Conservation (phyloP, 2,113 vertebrate species). For the Sander lucioperca region DNA sequence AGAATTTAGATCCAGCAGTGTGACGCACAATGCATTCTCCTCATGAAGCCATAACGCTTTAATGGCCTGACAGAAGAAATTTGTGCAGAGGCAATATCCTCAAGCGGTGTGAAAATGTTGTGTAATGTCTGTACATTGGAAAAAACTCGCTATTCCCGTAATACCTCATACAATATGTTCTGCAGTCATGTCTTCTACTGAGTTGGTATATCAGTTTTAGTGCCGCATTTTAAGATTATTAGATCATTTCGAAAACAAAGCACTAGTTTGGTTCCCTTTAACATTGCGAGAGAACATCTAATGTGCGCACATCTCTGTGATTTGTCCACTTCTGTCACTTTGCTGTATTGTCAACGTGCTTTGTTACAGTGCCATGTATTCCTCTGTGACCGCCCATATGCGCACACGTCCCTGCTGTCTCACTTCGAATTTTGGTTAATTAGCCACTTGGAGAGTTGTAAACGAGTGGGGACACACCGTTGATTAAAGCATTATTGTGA, state of each 20-base stretch:
- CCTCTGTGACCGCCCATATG: constrained; percentile 38
- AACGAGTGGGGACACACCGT: constrained; percentile 60
- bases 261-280: neutral
- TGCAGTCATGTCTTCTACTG: neutral
- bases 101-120: neutral
- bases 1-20: neutral
- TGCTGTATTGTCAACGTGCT: neutral
- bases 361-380: constrained; percentile 10
- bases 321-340: constrained; percentile 20
- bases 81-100: neutral
- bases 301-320: neutral
- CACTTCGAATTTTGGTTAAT: constrained; percentile 63
- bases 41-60: constrained; percentile 8
- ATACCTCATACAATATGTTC: neutral
- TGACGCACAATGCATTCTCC: neutral
- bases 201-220: neutral
- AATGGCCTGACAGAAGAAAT: constrained; percentile 16
- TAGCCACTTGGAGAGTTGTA: constrained; percentile 70
- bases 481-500: constrained; percentile 75
- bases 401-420: constrained; percentile 39
- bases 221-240: neutral
- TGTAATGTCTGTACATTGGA: neutral
- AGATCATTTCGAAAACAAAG: constrained; percentile 1
- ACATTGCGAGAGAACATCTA: neutral
- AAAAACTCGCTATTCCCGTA: neutral